Evolutionary conservation across 2,888 invertebrate genomes (phyloP).

Genomic region (Cepaea hortensis): DNA sequence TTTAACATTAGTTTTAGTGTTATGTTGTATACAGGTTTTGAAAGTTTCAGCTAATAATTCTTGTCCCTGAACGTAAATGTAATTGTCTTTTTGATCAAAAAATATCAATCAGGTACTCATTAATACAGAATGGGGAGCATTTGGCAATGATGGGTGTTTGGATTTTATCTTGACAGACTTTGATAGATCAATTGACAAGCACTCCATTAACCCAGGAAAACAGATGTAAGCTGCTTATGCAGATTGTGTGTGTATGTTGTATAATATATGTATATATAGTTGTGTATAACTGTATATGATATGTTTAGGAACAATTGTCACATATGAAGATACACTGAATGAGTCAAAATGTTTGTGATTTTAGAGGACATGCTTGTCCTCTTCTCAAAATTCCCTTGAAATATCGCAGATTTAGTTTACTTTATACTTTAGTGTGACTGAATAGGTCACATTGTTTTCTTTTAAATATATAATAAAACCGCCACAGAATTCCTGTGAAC

Average conservation of each 20-base stretch:
- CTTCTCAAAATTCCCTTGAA: neutral
- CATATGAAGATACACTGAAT: neutral
- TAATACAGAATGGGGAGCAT: conserved; percentile 98
- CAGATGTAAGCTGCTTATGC: conserved; percentile 81
- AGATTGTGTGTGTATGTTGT: neutral
- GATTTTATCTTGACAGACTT: conserved; percentile 88
- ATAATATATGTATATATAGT: neutral
- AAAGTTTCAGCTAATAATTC: too few species aligned
- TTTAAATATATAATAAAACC: too few species aligned
- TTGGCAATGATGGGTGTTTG: conserved; percentile 91
- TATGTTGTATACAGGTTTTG: too few species aligned
- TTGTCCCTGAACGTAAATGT: too few species aligned
- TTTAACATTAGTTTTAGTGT: too few species aligned
- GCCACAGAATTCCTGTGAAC: too few species aligned
- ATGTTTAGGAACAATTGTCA: neutral
- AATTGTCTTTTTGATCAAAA: too few species aligned
- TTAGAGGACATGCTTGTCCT: neutral
- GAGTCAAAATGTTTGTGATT: too few species aligned
- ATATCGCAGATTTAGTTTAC: too few species aligned
- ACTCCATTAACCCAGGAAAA: conserved; percentile 84
- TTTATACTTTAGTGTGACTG: too few species aligned
- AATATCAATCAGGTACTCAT: conserved; percentile 83
- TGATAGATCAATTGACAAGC: conserved; percentile 87
- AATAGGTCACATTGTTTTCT: too few species aligned
- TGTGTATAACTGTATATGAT: neutral